Evolutionary conservation across 2,888 invertebrate genomes (phyloP).

Genomic region (Ophraella communa): DNA sequence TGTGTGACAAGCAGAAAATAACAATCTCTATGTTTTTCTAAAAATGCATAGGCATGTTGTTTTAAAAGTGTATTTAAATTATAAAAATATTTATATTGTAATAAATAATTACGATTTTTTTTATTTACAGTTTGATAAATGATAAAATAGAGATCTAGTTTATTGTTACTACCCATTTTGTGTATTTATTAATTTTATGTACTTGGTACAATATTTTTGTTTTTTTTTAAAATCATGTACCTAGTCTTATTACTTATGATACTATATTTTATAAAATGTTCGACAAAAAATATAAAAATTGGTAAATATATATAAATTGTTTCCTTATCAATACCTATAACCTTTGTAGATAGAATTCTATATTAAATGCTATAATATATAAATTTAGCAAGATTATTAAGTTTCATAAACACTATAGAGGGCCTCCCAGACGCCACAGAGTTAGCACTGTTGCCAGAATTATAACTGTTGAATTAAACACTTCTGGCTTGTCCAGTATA

Average conservation of each 20-base stretch:
- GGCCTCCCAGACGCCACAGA: too few relatives aligned
- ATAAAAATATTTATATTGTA: conserved; percentile 1
- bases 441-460: too few relatives aligned
- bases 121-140: conserved; percentile 5
- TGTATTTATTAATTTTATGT: conserved; percentile 35
- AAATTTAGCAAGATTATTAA: too few relatives aligned
- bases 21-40: neutral
- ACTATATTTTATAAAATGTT: conserved; percentile 42
- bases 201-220: conserved; percentile 26
- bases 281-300: conserved; percentile 32
- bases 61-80: neutral
- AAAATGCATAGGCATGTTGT: neutral
- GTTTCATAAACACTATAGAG: too few relatives aligned
- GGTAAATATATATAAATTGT: conserved; percentile 9
- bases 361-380: too few relatives aligned
- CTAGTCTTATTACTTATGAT: conserved; percentile 39
- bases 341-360: too few relatives aligned
- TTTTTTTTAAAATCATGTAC: conserved; percentile 35
- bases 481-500: too few relatives aligned
- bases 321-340: too few relatives aligned
- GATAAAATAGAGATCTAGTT: conserved; percentile 16
- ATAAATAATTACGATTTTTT: neutral
- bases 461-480: too few relatives aligned
- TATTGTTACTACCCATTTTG: conserved; percentile 27
- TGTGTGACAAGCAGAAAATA: too few relatives aligned